These are phyloP conservation scores for Cacoxenus indagator DNA, from an alignment of 2,888 invertebrate species.

Conservation along the genomic window DNA sequence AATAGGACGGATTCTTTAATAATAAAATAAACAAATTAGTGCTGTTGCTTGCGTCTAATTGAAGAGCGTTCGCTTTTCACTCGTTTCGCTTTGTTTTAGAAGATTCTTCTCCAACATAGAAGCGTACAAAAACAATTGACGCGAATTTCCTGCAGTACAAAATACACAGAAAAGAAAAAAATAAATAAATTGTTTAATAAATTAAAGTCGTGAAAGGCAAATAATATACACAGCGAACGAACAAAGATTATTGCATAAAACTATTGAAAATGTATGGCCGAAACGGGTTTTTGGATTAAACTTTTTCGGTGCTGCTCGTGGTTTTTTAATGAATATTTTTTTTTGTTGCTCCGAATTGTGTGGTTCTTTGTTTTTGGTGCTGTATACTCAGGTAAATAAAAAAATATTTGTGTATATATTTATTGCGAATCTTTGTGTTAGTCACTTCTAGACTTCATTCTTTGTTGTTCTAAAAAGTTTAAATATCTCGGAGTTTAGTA, in stretches of 20 bases:
- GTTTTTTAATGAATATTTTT: neutral
- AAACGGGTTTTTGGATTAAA: neutral
- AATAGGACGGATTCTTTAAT: neutral
- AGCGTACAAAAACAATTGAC: no score
- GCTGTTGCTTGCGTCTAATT: neutral
- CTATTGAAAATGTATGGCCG: neutral
- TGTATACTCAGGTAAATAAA: neutral
- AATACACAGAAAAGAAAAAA: neutral
- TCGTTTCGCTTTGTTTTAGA: neutral
- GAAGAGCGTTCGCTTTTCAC: constrained; percentile 3
- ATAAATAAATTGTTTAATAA: no score
- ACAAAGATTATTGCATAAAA: neutral
- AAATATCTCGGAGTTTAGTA: neutral
- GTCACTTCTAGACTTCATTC: neutral
- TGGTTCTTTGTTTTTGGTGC: no score
- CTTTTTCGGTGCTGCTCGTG: neutral
- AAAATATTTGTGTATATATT: no score
- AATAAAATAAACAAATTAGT: neutral
- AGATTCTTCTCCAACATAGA: neutral
- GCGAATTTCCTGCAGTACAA: neutral
- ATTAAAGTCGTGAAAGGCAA: neutral
- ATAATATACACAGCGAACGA: neutral
- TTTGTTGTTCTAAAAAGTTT: neutral
- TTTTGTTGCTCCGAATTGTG: neutral
- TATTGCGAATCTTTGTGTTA: neutral